These are phyloP conservation scores for Zenarchopterus dispar DNA, from an alignment of 2,797 vertebrate species.

Conservation along the genomic window DNA sequence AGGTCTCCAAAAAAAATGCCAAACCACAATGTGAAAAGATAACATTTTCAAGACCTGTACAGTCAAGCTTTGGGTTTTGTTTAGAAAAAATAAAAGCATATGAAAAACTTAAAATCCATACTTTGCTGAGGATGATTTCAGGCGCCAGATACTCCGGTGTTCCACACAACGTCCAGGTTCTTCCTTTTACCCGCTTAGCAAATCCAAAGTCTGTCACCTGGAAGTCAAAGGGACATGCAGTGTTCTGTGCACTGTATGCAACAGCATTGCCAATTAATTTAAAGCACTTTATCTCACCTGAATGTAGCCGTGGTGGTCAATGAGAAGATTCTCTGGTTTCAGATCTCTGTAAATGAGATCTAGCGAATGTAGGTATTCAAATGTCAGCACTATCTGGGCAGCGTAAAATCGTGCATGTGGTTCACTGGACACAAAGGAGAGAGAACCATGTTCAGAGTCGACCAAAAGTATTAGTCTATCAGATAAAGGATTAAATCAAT, in stretches of 20 bases:
- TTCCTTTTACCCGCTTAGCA: constrained; percentile 98
- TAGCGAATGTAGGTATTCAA: constrained; percentile 99
- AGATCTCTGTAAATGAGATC: constrained; percentile 99
- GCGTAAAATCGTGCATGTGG: constrained; percentile 98
- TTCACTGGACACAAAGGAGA: constrained; percentile 82
- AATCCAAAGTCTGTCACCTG: constrained; percentile 91
- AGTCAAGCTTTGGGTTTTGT: neutral
- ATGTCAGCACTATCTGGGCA: constrained; percentile 99
- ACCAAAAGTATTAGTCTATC: neutral
- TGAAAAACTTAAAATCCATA: constrained; percentile 47
- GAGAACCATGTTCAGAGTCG: neutral
- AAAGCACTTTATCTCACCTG: constrained; percentile 83
- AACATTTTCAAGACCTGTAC: too few species aligned
- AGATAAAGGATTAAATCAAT: neutral
- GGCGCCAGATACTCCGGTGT: constrained; percentile 98
- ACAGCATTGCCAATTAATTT: neutral
- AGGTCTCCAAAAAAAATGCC: too few species aligned
- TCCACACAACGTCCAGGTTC: constrained; percentile 99
- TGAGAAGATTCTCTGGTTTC: constrained; percentile 99
- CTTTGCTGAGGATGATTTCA: constrained; percentile 99
- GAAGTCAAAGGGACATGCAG: constrained; percentile 1
- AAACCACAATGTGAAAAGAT: too few species aligned
- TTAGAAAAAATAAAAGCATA: neutral
- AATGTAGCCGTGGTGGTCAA: constrained; percentile 99
- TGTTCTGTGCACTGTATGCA: neutral